Evolutionary conservation across 35 echinoderm and acorn worm species (phyloP), one percentile per base, ranked within the genome.

Genomic region (Apostichopus parvimensis): DNA sequence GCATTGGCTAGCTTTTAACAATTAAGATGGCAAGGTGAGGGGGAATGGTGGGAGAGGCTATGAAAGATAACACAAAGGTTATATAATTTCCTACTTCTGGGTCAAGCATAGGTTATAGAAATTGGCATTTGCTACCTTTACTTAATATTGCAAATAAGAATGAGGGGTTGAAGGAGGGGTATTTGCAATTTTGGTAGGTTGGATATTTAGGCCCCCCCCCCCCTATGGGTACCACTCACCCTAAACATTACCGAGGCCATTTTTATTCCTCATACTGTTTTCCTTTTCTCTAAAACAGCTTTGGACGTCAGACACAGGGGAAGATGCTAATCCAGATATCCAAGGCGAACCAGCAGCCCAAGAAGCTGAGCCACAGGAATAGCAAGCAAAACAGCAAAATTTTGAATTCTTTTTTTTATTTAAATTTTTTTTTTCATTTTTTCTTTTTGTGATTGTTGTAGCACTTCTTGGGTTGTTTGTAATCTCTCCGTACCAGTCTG

Each of bases 221-320:
- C 26, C 0, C 8, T 68, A 75, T 20, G 71, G 0, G 15, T 18
- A 18, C 0, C 34, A 45, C 34, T 45, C 34, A 45, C 34, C 34
- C 34, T 3, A 4, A 45, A 4, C 34, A 4, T 45, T 45, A 4
- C 34, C 34, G 3, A 45, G 34, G 34, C 11, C 21, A 77, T 85
- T 1, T 83, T 8, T 23, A 0, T 73, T 64, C 61, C 5, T 15
- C 61, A 73, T 73, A 25, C 11, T 56, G 14, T 87, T 65, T 90
- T 79, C 56, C n/a, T 28, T 82, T 56, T 88, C 45, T 88, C 12
- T 80, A 59, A 60, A 77, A 56, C 91, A 97, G 95, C 89, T 97
- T 87, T 97, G 95, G 95, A 97, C 95, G 81, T 93, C 91, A 18
- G 94, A 95, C 61, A 83, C 91, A 54, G 82, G 82, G 13, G 93